phyloP scores from a whole-genome alignment of 2,888 invertebrate species.

The Papilio protenor region DNA sequence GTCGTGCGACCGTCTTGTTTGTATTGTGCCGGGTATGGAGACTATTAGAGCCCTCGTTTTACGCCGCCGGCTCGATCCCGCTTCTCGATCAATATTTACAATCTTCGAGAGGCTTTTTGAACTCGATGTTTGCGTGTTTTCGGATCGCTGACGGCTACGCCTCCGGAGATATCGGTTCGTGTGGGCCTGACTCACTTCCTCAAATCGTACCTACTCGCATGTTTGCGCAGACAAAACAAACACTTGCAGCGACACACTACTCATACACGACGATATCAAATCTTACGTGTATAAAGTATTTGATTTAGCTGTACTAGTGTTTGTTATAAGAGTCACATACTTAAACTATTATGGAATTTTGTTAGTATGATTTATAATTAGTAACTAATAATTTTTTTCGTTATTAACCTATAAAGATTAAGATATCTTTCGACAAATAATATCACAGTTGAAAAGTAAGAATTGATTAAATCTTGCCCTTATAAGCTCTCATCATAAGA shows the following conservation, averaged over 20 bases:
- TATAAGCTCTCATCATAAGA: not conserved
- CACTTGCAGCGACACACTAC: slow-evolving; percentile 54
- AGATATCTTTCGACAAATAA: not conserved
- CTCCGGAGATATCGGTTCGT: slow-evolving; percentile 79
- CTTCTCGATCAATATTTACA: slow-evolving; percentile 84
- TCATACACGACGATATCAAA: slow-evolving; percentile 32
- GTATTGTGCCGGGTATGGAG: slow-evolving; percentile 84
- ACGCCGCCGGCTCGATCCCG: slow-evolving; percentile 75
- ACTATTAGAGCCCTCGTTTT: slow-evolving; percentile 72
- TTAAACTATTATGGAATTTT: not conserved
- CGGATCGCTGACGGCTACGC: slow-evolving; percentile 81
- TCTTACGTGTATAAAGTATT: slow-evolving; percentile 43
- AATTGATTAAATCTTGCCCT: slow-evolving; percentile 1
- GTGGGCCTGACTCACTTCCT: slow-evolving; percentile 80
- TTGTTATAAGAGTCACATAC: slow-evolving; percentile 1
- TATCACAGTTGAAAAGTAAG: not conserved
- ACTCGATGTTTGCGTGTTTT: slow-evolving; percentile 83
- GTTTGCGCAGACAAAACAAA: slow-evolving; percentile 72
- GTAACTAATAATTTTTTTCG: not conserved
- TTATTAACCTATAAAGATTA: not conserved
- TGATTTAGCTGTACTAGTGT: not conserved
- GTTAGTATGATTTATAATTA: not conserved
- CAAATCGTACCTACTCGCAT: slow-evolving; percentile 67
- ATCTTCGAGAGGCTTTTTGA: slow-evolving; percentile 83
- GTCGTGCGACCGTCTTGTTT: slow-evolving; percentile 75